phyloP scores from a whole-genome alignment of 1,140 invertebrate species.

The Drosophila parabipectinata region DNA sequence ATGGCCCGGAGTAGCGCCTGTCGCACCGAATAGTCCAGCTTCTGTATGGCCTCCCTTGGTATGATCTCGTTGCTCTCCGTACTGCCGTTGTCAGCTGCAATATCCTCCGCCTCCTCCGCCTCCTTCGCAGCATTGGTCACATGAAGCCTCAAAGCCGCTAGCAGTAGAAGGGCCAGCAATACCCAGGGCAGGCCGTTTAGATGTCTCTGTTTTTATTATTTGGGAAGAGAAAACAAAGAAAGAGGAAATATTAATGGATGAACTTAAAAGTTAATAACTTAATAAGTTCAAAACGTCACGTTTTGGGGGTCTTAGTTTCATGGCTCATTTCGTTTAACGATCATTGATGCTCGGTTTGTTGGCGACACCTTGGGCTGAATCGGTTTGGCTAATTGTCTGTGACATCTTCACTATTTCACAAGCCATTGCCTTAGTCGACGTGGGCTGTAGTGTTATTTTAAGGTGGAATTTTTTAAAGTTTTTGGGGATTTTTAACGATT shows the following conservation, averaged over 20 bases:
- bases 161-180: constrained; percentile 53
- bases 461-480: not conserved
- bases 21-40: constrained; percentile 88
- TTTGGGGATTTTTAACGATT: not conserved
- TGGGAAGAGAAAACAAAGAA: constrained; percentile 12
- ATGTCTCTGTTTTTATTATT: constrained; percentile 47
- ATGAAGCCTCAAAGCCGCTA: constrained; percentile 60
- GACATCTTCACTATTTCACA: constrained; percentile 28
- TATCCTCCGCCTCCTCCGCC: constrained; percentile 57
- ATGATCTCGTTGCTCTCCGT: constrained; percentile 84
- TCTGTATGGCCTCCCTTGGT: constrained; percentile 85
- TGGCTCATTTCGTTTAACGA: constrained; percentile 64
- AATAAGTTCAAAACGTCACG: constrained; percentile 36
- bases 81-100: constrained; percentile 76
- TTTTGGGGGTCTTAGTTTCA: constrained; percentile 41
- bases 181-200: constrained; percentile 65
- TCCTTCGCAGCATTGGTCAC: constrained; percentile 30
- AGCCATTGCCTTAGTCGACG: constrained; percentile 1
- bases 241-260: constrained; percentile 36
- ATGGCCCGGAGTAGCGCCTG: constrained; percentile 89
- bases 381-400: constrained; percentile 31
- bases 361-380: constrained; percentile 28
- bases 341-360: constrained; percentile 30
- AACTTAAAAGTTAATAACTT: constrained; percentile 55
- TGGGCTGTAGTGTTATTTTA: not conserved